A percentile compares a stretch with the other conserved stretches of the same genome.
These are phyloP conservation scores for Scomber scombrus DNA, from an alignment of 2,113 vertebrate species.

Conservation along the genomic window DNA sequence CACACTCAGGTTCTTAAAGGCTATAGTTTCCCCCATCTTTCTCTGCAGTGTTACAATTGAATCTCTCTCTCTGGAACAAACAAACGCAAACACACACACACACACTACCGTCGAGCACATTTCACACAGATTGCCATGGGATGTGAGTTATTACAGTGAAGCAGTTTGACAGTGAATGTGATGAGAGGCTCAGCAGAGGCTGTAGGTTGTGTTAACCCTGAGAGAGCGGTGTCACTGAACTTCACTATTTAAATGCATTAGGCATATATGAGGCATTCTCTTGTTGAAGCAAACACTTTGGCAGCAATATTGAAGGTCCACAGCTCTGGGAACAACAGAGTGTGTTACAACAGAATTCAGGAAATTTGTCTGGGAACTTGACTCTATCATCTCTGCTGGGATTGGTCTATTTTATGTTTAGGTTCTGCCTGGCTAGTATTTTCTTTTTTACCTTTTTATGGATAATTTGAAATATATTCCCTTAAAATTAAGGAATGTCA, in stretches of 20 bases:
- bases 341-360: too few relatives aligned
- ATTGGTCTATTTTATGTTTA: too few relatives aligned
- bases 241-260: slow-evolving; percentile 8
- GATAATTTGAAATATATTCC: too few relatives aligned
- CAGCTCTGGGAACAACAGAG: too few relatives aligned
- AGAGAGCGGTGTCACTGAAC: slow-evolving; percentile 27
- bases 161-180: slow-evolving; percentile 56
- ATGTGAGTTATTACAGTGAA: slow-evolving; percentile 67
- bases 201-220: slow-evolving; percentile 42
- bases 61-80: slow-evolving; percentile 34
- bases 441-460: too few relatives aligned
- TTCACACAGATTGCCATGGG: slow-evolving; percentile 64
- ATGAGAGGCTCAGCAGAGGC: slow-evolving; percentile 48
- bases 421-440: too few relatives aligned
- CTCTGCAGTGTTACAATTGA: slow-evolving; percentile 31
- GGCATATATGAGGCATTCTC: slow-evolving; percentile 4
- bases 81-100: slow-evolving; percentile 46
- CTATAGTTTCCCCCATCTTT: slow-evolving; percentile 11
- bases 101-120: slow-evolving; percentile 53
- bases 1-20: slow-evolving; percentile 32
- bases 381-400: too few relatives aligned
- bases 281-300: neutral
- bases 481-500: too few relatives aligned
- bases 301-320: neutral
- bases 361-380: too few relatives aligned